Conservation (phyloP, 2,888 invertebrate species). For the Rotaria sp. region DNA sequence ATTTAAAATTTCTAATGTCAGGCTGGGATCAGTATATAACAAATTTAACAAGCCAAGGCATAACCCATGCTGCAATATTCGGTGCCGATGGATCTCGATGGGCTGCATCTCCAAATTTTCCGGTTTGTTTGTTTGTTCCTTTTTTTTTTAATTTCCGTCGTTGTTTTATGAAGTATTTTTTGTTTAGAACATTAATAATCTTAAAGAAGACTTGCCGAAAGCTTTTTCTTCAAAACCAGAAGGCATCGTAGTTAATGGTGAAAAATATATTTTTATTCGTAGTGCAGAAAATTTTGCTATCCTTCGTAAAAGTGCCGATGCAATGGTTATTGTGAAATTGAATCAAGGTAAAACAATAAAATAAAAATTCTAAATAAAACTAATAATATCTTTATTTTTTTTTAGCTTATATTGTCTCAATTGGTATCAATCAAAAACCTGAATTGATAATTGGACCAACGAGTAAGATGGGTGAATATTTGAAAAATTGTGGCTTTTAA, state of each 20-base stretch:
- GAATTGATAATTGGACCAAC: constrained; percentile 4
- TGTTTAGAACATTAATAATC: not conserved
- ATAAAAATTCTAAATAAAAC: not conserved
- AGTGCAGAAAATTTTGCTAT: constrained; percentile 32
- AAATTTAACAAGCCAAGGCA: constrained; percentile 16
- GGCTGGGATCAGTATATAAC: constrained; percentile 24
- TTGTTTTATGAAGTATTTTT: not conserved
- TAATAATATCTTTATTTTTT: not conserved
- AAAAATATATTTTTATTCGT: constrained; percentile 37
- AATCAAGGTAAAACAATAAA: constrained; percentile 33
- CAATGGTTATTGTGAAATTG: constrained; percentile 33
- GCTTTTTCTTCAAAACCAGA: not conserved
- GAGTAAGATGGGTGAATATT: constrained; percentile 1
- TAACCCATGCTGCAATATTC: constrained; percentile 36
- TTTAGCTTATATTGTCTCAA: constrained; percentile 18
- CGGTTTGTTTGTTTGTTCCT: not conserved
- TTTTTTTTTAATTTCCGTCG: not conserved
- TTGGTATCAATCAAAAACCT: constrained; percentile 20
- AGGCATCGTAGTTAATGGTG: constrained; percentile 34
- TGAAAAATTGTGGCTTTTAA: constrained; percentile 24
- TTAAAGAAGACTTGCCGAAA: not conserved
- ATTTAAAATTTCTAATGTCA: not conserved
- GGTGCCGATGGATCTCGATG: constrained; percentile 38
- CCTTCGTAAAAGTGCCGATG: constrained; percentile 34
- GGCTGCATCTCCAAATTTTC: constrained; percentile 37